phyloP scores from a whole-genome alignment of 2,888 invertebrate genomes.

The Epinotia bilunana region DNA sequence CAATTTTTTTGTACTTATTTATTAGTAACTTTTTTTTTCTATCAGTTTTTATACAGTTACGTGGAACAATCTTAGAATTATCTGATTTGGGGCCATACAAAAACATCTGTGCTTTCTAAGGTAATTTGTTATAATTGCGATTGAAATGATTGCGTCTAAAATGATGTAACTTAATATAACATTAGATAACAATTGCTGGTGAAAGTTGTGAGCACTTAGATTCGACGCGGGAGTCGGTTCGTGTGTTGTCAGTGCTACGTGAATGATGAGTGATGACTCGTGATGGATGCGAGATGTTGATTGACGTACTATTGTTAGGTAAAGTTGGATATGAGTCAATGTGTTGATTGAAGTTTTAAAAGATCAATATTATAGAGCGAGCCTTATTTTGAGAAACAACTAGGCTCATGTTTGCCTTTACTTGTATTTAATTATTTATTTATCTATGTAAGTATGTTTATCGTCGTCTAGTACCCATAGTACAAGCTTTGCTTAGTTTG shows the following conservation, averaged over 20 bases:
- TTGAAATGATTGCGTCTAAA: constrained; percentile 51
- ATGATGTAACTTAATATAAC: constrained; percentile 64
- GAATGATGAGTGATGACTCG: constrained; percentile 9
- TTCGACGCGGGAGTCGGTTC: background rate
- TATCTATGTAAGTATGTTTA: no score
- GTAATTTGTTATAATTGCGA: constrained; percentile 43
- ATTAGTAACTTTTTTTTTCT: no score
- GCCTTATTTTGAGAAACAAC: no score
- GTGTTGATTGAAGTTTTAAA: no score
- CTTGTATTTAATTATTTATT: no score
- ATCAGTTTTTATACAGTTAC: no score
- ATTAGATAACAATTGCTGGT: constrained; percentile 70
- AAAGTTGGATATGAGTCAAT: background rate
- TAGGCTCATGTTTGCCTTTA: no score
- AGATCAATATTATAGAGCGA: no score
- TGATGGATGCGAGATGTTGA: background rate
- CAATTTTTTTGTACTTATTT: no score
- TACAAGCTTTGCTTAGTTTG: no score
- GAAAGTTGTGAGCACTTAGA: constrained; percentile 57
- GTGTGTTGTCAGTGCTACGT: background rate
- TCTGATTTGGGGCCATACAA: background rate
- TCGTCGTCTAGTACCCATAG: no score
- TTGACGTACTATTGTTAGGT: constrained; percentile 7
- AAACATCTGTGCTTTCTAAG: constrained; percentile 26
- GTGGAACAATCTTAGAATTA: background rate